Evolutionary conservation across 2,797 vertebrate genomes (phyloP).

Genomic region (Chelon auratus): DNA sequence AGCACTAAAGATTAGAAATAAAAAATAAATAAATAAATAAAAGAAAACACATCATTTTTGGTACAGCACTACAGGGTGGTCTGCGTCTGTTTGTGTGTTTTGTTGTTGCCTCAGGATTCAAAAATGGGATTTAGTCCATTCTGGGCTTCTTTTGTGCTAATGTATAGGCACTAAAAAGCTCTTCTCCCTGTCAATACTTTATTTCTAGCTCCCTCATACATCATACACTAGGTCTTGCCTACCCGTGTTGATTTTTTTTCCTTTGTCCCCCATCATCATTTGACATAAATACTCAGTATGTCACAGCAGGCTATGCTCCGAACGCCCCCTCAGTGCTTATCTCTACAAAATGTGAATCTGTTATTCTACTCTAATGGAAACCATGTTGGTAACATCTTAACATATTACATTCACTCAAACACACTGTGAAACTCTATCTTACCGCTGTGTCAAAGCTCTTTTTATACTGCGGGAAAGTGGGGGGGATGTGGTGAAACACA

Average conservation of each 20-base stretch:
- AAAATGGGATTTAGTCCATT: conserved; percentile 71
- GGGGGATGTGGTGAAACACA: conserved; percentile 79
- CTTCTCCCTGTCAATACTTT: conserved; percentile 72
- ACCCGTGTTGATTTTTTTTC: conserved; percentile 64
- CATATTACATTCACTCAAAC: conserved; percentile 85
- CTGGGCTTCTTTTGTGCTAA: conserved; percentile 68
- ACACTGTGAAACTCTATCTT: conserved; percentile 86
- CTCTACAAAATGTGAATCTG: conserved; percentile 83
- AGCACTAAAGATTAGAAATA: conserved; percentile 18
- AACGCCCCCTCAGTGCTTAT: conserved; percentile 84
- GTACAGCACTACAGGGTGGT: conserved; percentile 66
- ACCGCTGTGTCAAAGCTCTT: conserved; percentile 82
- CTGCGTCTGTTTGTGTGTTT: conserved; percentile 56
- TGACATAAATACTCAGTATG: conserved; percentile 81
- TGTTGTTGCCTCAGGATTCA: conserved; percentile 71
- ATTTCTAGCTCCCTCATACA: conserved; percentile 66
- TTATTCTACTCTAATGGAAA: conserved; percentile 85
- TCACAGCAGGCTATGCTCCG: conserved; percentile 81
- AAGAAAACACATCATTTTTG: conserved; percentile 55
- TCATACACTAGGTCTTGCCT: conserved; percentile 61
- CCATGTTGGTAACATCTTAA: conserved; percentile 85
- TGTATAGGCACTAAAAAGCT: conserved; percentile 59
- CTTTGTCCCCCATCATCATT: conserved; percentile 76
- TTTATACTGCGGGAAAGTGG: conserved; percentile 79
- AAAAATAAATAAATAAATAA: conserved; percentile 38